Conservation (phyloP, 2,888 invertebrate genomes). For the Amphipoea lucens region DNA sequence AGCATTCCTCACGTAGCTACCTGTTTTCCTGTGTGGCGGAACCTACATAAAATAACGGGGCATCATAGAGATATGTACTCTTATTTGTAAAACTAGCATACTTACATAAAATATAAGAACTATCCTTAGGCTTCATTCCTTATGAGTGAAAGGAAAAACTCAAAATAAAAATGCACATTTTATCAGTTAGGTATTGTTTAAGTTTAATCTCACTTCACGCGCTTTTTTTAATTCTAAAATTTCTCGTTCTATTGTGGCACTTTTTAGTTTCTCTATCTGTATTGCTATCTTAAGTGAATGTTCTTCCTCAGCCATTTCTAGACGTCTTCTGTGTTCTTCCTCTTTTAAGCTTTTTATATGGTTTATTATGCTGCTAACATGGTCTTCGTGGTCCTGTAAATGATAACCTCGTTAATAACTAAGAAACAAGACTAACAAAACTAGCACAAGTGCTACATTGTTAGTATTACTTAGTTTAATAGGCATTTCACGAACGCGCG, state of each 20-base stretch:
- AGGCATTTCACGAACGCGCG: neutral
- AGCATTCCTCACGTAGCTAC: neutral
- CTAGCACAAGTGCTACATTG: neutral
- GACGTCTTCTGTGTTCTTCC: constrained; percentile 27
- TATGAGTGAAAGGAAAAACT: neutral
- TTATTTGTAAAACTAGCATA: neutral
- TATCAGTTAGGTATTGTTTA: neutral
- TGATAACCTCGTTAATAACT: neutral
- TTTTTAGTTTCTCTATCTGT: constrained; percentile 33
- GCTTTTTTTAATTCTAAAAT: constrained; percentile 34
- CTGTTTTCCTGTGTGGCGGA: neutral
- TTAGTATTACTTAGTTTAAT: neutral
- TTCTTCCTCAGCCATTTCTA: constrained; percentile 45
- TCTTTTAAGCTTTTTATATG: constrained; percentile 33
- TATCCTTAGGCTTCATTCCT: neutral
- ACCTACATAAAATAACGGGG: neutral
- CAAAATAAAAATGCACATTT: neutral
- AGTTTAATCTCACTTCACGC: constrained; percentile 13
- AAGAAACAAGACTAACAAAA: neutral
- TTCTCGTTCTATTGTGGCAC: constrained; percentile 32
- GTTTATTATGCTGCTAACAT: constrained; percentile 19
- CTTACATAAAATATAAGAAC: neutral
- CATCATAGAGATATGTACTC: neutral
- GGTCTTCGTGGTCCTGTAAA: constrained; percentile 17
- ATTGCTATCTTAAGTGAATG: constrained; percentile 40